Evolutionary conservation across 2,113 vertebrate genomes (phyloP).

Genomic region (Poeciliopsis occidentalis): DNA sequence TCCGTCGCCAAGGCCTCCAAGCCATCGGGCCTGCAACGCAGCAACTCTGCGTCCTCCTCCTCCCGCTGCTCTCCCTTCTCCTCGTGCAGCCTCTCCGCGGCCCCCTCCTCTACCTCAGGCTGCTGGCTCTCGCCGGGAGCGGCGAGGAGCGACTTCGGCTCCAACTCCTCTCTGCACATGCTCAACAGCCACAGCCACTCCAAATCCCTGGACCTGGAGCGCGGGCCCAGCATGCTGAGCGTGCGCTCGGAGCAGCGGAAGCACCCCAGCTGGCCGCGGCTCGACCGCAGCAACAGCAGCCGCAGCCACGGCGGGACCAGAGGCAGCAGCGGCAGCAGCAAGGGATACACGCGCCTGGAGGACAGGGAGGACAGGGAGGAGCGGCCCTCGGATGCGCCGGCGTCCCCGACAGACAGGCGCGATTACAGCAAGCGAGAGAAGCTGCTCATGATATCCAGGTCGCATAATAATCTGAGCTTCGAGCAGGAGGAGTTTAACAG

Average conservation of each 20-base stretch:
- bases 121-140: constrained; percentile 91
- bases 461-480: constrained; percentile 97
- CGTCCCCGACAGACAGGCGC: constrained; percentile 77
- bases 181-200: constrained; percentile 92
- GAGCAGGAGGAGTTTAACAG: constrained; percentile 94
- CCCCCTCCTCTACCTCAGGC: constrained; percentile 82
- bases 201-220: constrained; percentile 95
- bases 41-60: constrained; percentile 84
- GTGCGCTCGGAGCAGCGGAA: constrained; percentile 93
- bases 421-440: constrained; percentile 98
- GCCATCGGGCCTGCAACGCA: constrained; percentile 75
- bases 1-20: constrained; percentile 85
- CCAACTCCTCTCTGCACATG: constrained; percentile 92
- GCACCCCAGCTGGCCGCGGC: constrained; percentile 95
- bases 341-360: constrained; percentile 93
- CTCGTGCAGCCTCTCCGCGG: constrained; percentile 79
- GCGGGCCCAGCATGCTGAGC: constrained; percentile 84
- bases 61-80: constrained; percentile 78
- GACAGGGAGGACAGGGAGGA: constrained; percentile 97
- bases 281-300: constrained; percentile 90
- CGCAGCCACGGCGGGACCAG: constrained; percentile 65
- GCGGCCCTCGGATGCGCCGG: constrained; percentile 78
- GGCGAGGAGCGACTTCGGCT: constrained; percentile 92
- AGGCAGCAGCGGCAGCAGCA: constrained; percentile 91
- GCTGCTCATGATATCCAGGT: constrained; percentile 98